A percentile compares a stretch with the other conserved stretches of the same genome.
Evolutionary conservation across 92 coral and sea anemone genomes (phyloP).

Genomic region (Heteractis magnifica): DNA sequence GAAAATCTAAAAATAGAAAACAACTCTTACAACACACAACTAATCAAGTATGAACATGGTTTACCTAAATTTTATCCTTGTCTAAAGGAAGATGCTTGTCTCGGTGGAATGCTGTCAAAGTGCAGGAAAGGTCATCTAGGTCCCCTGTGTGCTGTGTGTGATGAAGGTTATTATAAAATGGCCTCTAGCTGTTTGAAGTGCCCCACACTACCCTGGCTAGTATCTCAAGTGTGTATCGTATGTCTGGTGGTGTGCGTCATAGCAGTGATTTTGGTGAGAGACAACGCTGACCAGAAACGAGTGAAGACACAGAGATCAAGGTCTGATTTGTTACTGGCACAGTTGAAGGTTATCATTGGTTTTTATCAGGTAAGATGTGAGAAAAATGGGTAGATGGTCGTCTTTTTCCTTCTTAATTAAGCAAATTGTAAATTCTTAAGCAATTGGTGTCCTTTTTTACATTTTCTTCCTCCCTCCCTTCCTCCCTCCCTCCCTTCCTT

Average conservation of each 20-base stretch:
- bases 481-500: neutral
- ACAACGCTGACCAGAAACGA: neutral
- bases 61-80: neutral
- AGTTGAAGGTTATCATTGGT: slow-evolving; percentile 6
- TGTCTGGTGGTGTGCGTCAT: neutral
- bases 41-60: neutral
- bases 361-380: slow-evolving; percentile 1
- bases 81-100: neutral
- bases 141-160: slow-evolving; percentile 9
- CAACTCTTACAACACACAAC: neutral
- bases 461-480: neutral
- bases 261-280: neutral
- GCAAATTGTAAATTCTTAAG: no score
- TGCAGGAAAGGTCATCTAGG: neutral
- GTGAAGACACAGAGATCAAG: neutral
- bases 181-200: neutral
- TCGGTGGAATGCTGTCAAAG: neutral
- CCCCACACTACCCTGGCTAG: slow-evolving; percentile 4
- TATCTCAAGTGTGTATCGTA: neutral
- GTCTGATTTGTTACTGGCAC: slow-evolving; percentile 1
- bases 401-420: no score
- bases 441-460: neutral
- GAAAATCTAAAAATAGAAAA: neutral
- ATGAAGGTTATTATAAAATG: neutral
- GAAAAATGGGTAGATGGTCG: neutral